Conservation (phyloP, 1,140 invertebrate genomes). For the Drosophila kepulauana region DNA sequence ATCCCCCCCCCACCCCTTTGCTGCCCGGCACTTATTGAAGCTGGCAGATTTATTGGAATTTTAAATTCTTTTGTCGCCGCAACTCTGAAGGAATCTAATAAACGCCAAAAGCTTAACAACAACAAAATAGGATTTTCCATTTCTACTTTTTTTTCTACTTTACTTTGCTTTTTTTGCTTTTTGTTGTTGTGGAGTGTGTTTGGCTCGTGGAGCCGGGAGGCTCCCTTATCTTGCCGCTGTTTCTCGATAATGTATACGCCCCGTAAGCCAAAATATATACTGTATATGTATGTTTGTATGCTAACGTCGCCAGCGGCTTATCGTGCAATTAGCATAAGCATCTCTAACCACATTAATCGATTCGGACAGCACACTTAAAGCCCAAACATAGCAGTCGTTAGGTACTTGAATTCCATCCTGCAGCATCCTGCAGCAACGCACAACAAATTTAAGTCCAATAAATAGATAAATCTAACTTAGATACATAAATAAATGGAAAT, state of each 20-base stretch:
- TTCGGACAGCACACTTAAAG: conserved; percentile 19
- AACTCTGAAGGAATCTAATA: conserved; percentile 65
- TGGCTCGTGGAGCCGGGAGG: not conserved
- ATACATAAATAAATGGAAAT: too few species aligned
- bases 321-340: conserved; percentile 71
- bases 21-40: conserved; percentile 68
- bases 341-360: conserved; percentile 34
- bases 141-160: not conserved
- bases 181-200: conserved; percentile 6
- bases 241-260: conserved; percentile 22
- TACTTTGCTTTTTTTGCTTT: too few species aligned
- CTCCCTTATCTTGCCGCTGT: conserved; percentile 4
- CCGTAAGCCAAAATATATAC: conserved; percentile 19
- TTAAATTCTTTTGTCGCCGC: conserved; percentile 71
- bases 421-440: too few species aligned
- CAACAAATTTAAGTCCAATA: too few species aligned
- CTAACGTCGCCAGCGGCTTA: conserved; percentile 45
- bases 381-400: too few species aligned
- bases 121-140: conserved; percentile 48
- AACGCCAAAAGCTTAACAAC: conserved; percentile 50
- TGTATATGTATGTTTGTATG: not conserved
- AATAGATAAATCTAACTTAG: too few species aligned
- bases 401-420: not conserved
- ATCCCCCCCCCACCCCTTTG: not conserved
- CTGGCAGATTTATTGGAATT: conserved; percentile 81